Evolutionary conservation across 2,797 vertebrate genomes (phyloP).

Genomic region (Gambusia yucatana): DNA sequence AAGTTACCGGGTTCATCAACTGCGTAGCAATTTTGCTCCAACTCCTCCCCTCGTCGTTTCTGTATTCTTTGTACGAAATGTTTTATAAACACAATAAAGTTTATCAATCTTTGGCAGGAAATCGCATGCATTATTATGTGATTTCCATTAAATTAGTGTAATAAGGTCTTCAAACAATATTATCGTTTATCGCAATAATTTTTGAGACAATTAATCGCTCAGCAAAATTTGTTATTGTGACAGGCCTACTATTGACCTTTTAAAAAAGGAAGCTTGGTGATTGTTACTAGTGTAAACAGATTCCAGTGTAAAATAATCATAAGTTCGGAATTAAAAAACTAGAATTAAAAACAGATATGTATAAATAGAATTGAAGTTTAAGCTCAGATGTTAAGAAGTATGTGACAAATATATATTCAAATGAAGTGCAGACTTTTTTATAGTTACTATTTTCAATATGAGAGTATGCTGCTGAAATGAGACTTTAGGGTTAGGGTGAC

Average conservation of each 20-base stretch:
- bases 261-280: conserved; percentile 2
- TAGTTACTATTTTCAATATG: background rate
- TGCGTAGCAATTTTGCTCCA: no score
- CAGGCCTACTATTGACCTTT: conserved; percentile 4
- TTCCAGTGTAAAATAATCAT: background rate
- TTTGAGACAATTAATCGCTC: no score
- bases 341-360: background rate
- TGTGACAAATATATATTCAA: background rate
- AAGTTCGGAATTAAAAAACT: background rate
- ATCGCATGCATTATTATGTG: no score
- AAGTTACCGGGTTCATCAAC: no score
- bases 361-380: background rate
- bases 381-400: background rate
- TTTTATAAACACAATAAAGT: no score
- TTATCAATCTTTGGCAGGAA: no score
- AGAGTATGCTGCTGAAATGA: background rate
- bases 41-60: no score
- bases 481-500: background rate
- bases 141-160: no score
- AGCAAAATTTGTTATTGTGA: no score
- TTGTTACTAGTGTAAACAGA: background rate
- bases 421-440: background rate
- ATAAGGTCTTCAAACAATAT: no score
- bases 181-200: no score
- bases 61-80: no score